A percentile compares a stretch with the other conserved stretches of the same genome.
These are phyloP conservation scores for Chrysoperla carnea DNA, from an alignment of 1,140 invertebrate species.

Conservation along the genomic window DNA sequence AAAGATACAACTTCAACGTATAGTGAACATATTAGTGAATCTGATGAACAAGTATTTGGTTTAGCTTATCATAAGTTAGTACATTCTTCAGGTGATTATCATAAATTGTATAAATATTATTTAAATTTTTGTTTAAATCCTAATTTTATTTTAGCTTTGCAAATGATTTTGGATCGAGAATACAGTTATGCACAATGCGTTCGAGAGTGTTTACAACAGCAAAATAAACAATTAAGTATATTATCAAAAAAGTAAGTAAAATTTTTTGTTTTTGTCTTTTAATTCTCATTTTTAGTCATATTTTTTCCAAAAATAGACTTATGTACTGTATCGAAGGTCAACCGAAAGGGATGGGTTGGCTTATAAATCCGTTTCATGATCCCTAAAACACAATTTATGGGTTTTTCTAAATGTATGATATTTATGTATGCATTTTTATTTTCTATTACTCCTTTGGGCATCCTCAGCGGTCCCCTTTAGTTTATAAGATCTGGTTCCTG, in stretches of 20 bases:
- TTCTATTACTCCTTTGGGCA: no score
- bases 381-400: no score
- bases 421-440: no score
- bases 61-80: constrained; percentile 64
- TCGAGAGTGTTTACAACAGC: constrained; percentile 43
- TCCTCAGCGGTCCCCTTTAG: no score
- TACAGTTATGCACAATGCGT: constrained; percentile 57
- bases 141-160: constrained; percentile 29
- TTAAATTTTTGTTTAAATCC: not conserved
- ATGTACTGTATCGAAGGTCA: no score
- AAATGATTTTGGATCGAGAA: constrained; percentile 63
- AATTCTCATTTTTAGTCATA: no score
- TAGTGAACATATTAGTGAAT: constrained; percentile 47
- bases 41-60: constrained; percentile 62
- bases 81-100: constrained; percentile 39
- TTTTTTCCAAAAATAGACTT: no score
- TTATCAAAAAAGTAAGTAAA: constrained; percentile 36
- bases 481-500: no score
- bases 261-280: constrained; percentile 11
- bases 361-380: no score
- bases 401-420: no score
- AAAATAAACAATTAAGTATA: constrained; percentile 36
- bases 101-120: not conserved
- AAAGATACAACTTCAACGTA: constrained; percentile 34
- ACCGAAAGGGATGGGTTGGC: no score